These are phyloP conservation scores for Copidosoma floridanum DNA, from an alignment of 1,140 invertebrate species.

Conservation along the genomic window DNA sequence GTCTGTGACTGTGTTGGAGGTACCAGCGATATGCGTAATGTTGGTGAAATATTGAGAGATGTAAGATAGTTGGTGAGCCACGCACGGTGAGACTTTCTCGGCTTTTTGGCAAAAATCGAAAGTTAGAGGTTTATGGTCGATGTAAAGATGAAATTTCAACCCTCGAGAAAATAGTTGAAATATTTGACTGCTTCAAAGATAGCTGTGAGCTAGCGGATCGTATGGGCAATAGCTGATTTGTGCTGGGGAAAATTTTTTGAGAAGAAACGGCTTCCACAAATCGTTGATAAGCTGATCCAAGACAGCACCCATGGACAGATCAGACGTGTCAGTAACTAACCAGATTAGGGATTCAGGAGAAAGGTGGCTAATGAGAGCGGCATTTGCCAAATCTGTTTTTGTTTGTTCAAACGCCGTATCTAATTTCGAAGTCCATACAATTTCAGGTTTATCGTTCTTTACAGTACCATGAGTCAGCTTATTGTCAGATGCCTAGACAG, in stretches of 20 bases:
- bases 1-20: no score
- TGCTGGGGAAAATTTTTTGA: constrained; percentile 16
- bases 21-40: no score
- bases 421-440: constrained; percentile 5
- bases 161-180: constrained; percentile 38
- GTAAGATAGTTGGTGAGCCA: background rate
- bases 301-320: background rate
- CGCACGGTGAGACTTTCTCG: constrained; percentile 24
- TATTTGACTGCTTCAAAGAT: constrained; percentile 39
- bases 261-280: background rate
- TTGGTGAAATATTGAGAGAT: no score
- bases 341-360: background rate
- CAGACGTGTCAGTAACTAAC: background rate
- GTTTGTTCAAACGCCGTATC: background rate
- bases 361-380: background rate
- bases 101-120: constrained; percentile 27
- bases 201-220: constrained; percentile 37
- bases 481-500: background rate
- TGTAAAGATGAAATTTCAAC: constrained; percentile 24
- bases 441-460: background rate
- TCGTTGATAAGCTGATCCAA: background rate
- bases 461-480: background rate
- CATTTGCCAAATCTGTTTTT: background rate
- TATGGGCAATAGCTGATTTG: constrained; percentile 39
- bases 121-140: constrained; percentile 27